phyloP scores from a whole-genome alignment of 2,797 vertebrate species.

The Notoglanidium macrostoma region DNA sequence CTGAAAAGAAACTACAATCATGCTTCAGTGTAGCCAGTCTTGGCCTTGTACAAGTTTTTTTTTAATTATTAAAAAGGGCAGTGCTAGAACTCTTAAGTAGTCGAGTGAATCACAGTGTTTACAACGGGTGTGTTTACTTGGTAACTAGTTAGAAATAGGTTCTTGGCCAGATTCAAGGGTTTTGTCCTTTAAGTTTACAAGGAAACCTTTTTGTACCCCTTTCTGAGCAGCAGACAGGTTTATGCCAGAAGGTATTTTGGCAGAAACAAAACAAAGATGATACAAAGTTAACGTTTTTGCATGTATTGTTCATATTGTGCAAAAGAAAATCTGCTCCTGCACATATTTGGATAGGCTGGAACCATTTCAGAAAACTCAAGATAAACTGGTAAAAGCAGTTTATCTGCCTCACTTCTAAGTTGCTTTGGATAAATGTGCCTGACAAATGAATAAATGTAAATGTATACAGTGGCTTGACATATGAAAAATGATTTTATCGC shows the following conservation, averaged over 20 bases:
- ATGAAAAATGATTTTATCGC: background rate
- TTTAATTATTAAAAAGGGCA: background rate
- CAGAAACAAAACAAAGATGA: background rate
- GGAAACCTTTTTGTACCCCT: background rate
- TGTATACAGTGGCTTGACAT: background rate
- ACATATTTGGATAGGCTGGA: background rate
- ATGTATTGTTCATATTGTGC: background rate
- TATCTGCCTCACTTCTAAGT: background rate
- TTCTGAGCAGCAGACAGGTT: background rate
- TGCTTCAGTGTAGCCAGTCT: background rate
- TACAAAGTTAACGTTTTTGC: background rate
- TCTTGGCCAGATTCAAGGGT: background rate
- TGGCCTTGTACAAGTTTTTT: background rate
- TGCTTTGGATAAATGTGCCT: background rate
- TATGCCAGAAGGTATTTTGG: background rate
- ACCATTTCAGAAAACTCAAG: background rate
- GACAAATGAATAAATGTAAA: background rate
- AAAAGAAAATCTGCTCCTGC: background rate
- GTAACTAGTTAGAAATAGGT: background rate
- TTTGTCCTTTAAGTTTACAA: background rate
- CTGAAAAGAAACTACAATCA: background rate
- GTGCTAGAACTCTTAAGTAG: background rate
- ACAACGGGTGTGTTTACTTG: background rate
- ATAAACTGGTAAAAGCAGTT: conserved; percentile 15
- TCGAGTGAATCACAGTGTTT: background rate